These are phyloP conservation scores for Aricia artaxerxes DNA, from an alignment of 2,888 invertebrate species.

Conservation along the genomic window DNA sequence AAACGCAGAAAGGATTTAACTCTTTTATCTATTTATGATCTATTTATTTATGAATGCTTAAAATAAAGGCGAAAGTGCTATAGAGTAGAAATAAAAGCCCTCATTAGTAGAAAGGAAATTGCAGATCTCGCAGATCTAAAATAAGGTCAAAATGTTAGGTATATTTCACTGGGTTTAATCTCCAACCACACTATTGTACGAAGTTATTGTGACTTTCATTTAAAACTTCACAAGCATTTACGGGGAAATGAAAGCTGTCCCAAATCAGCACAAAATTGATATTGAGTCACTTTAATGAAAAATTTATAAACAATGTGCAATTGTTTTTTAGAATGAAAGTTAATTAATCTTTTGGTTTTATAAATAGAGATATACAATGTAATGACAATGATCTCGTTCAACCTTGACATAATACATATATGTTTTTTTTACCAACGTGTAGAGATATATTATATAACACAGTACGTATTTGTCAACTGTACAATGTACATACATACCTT, in stretches of 20 bases:
- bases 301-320: constrained; percentile 19
- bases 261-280: constrained; percentile 30
- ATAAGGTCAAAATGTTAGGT: constrained; percentile 74
- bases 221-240: constrained; percentile 40
- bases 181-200: constrained; percentile 50
- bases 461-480: neutral
- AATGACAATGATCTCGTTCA: neutral
- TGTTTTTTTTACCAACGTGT: too few species aligned
- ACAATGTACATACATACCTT: constrained; percentile 83
- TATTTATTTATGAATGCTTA: constrained; percentile 35
- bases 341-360: neutral
- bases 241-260: constrained; percentile 29
- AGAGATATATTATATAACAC: too few species aligned
- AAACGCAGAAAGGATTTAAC: neutral
- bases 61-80: constrained; percentile 43
- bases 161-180: constrained; percentile 53
- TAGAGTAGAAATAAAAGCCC: constrained; percentile 67
- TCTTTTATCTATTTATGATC: constrained; percentile 2
- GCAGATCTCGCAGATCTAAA: constrained; percentile 71
- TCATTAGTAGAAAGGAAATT: constrained; percentile 78
- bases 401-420: neutral
- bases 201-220: constrained; percentile 48
- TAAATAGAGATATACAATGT: neutral
- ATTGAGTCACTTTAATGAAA: constrained; percentile 31
- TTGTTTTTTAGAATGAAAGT: neutral